Conservation (phyloP, 1,140 invertebrate species). For the Nautilus pompilius region DNA sequence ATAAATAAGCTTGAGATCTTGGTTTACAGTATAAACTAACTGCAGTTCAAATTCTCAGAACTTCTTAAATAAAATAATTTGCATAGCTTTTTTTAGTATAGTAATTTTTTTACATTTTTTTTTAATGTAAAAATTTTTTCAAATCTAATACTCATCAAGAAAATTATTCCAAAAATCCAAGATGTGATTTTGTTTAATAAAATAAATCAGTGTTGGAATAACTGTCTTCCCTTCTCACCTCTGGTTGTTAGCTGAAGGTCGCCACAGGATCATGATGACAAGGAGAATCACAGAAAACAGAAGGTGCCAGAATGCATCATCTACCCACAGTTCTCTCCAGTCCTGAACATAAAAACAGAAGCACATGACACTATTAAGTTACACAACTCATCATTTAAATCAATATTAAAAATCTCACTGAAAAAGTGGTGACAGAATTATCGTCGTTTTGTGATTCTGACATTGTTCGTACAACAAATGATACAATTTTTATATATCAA, state of each 20-base stretch:
- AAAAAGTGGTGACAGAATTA: background rate
- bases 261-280: conserved; percentile 91
- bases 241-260: conserved; percentile 92
- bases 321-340: conserved; percentile 82
- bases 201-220: no score
- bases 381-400: background rate
- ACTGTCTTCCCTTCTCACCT: no score
- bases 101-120: background rate
- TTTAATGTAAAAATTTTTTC: background rate
- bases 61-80: no score
- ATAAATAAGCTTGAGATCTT: no score
- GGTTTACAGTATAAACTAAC: no score
- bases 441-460: background rate
- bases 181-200: no score
- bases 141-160: background rate
- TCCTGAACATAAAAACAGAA: conserved; percentile 59
- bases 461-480: no score
- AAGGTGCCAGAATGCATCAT: conserved; percentile 92
- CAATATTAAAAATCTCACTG: background rate
- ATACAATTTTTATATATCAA: no score
- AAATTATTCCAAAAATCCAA: no score
- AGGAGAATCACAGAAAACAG: conserved; percentile 82
- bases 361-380: background rate
- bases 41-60: no score
- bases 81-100: no score